Evolutionary conservation across 2,113 vertebrate genomes (phyloP), one percentile per base, ranked within the genome.

Genomic region (Tenrec ecaudatus): DNA sequence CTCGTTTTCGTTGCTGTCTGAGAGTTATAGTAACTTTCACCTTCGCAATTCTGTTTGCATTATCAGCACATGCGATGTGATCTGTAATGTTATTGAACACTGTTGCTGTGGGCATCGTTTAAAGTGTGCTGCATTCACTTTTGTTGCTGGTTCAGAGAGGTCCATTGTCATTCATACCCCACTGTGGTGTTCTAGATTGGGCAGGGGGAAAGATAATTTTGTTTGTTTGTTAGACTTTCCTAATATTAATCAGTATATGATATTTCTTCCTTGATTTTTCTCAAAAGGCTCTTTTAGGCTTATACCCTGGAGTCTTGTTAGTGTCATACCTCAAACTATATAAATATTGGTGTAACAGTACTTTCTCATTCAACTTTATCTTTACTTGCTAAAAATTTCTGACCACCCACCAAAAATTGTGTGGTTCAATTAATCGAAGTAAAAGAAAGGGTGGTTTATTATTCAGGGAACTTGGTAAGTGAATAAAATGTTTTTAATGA

Each of bases 311-410:
- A 89, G 11, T 82, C 8, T 53, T 77, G 86, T 73, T 68, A 22
- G 83, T 76, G 47, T 84, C 60, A 66, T 68, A 53, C 22, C 73
- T 40, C 68, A 40, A 73, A 36, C 17, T 73, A 0, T 53, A 79
- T 53, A 80, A 15, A 47, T 43, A 33, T 82, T 88, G 16, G 7
- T 29, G 5, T 84, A 25, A 83, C 31, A 78, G 69, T 84, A 22
- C 40, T 91, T 85, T 89, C 64, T 80, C 23, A 78, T 81, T 38
- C n/a, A 81, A 12, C 62, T 88, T 92, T 83, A 78, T 68, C 22
- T 92, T 83, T 81, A 73, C 22, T 82, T 90, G 86, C 77, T 92
- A 3, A 88, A 73, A 27, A 79, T 90, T 94, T 86, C 62, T 95
- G n/a, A 86, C 36, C 6, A 43, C 29, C 68, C 78, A 38, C 66